These are phyloP conservation scores for Melanostigma gelatinosum DNA, from an alignment of 2,113 vertebrate genomes.

Conservation along the genomic window DNA sequence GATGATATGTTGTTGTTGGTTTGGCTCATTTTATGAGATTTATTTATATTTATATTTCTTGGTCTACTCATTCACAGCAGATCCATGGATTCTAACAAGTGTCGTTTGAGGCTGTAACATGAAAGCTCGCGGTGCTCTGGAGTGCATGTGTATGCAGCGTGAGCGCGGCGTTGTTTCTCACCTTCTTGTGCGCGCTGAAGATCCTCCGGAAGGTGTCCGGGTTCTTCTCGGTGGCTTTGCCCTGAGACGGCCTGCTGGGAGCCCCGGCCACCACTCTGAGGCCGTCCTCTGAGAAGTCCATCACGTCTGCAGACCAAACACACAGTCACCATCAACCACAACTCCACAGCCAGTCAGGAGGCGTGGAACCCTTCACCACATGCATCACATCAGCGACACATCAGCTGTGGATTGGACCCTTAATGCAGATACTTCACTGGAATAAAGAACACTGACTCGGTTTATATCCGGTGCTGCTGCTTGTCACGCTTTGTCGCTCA, in stretches of 20 bases:
- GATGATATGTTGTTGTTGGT: too few species aligned
- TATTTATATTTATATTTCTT: not conserved
- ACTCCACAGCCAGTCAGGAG: too few species aligned
- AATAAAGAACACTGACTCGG: too few species aligned
- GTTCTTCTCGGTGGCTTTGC: conserved; percentile 90
- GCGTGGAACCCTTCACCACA: not conserved
- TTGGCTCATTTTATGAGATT: too few species aligned
- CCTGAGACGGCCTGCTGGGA: conserved; percentile 83
- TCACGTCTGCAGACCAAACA: conserved; percentile 63
- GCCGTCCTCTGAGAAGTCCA: conserved; percentile 89
- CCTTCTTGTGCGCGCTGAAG: conserved; percentile 97
- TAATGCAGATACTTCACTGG: too few species aligned
- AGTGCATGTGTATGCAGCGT: not conserved
- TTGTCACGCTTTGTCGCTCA: too few species aligned
- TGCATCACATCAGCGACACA: too few species aligned
- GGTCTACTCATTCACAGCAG: not conserved
- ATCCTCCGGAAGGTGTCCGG: conserved; percentile 95
- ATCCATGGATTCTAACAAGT: not conserved
- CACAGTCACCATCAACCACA: not conserved
- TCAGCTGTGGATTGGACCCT: too few species aligned
- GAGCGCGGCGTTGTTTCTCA: conserved; percentile 63
- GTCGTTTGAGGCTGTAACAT: not conserved
- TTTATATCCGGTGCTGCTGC: too few species aligned
- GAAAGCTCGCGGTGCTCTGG: not conserved
- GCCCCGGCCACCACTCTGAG: conserved; percentile 83